These are phyloP conservation scores for Heliothis subflexa DNA, from an alignment of 1,140 invertebrate species.

Conservation along the genomic window DNA sequence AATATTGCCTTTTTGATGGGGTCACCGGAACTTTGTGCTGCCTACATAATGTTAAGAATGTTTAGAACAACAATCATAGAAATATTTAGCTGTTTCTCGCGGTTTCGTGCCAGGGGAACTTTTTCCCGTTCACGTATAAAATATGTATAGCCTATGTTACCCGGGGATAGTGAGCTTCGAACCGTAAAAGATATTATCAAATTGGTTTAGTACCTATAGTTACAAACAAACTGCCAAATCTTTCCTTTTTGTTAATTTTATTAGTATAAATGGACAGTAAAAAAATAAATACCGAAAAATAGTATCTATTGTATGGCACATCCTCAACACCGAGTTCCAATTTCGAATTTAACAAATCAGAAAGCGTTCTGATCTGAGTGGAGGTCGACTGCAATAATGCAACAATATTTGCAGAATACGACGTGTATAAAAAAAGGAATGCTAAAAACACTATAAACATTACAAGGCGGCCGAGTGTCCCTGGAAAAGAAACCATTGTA, in stretches of 20 bases:
- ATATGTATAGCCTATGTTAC: no score
- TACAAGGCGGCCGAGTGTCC: slow-evolving; percentile 79
- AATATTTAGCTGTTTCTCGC: no score
- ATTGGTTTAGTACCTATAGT: no score
- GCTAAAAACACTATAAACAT: slow-evolving; percentile 83
- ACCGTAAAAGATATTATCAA: no score
- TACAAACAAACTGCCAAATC: no score
- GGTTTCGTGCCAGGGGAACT: no score
- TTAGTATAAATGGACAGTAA: not conserved
- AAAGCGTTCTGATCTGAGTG: slow-evolving; percentile 86
- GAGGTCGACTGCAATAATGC: slow-evolving; percentile 88
- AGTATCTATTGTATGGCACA: slow-evolving; percentile 87
- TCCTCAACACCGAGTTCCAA: slow-evolving; percentile 87
- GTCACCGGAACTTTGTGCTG: slow-evolving; percentile 80
- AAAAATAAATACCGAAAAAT: slow-evolving; percentile 85
- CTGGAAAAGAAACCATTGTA: slow-evolving; percentile 52
- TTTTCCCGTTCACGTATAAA: no score
- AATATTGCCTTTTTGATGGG: slow-evolving; percentile 87
- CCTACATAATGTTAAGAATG: not conserved
- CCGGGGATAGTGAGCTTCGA: no score
- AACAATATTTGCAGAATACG: slow-evolving; percentile 89
- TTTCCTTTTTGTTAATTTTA: no score
- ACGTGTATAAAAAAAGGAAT: slow-evolving; percentile 86
- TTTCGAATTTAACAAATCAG: slow-evolving; percentile 87
- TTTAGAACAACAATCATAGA: not conserved